Conservation (phyloP, 2,888 invertebrate genomes). For the Agrochola circellaris region DNA sequence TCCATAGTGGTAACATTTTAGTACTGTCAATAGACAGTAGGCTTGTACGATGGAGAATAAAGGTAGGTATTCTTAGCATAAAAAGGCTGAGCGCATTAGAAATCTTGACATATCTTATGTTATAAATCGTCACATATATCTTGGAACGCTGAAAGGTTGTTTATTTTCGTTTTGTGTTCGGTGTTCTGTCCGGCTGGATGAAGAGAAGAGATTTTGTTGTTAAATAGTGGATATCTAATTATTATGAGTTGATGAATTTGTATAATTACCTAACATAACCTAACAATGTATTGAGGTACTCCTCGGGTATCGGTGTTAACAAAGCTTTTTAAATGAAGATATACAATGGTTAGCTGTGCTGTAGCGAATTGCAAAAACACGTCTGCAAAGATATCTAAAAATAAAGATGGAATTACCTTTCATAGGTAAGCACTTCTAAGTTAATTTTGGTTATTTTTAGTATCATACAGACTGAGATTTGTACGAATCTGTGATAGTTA, state of each 20-base stretch:
- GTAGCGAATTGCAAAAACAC: constrained; percentile 82
- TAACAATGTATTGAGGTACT: neutral
- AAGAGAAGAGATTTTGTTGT: neutral
- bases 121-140: neutral
- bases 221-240: neutral
- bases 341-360: constrained; percentile 83
- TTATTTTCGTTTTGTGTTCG: constrained; percentile 35
- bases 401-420: constrained; percentile 84
- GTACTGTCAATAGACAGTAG: too few relatives aligned
- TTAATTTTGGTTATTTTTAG: neutral
- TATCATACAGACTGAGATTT: neutral
- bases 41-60: neutral
- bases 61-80: constrained; percentile 16
- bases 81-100: rapidly evolving
- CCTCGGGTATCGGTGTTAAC: neutral
- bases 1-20: constrained; percentile 30
- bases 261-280: neutral
- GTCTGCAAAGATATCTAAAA: constrained; percentile 83
- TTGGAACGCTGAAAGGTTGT: constrained; percentile 25
- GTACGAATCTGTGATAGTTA: neutral
- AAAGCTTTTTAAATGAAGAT: constrained; percentile 12
- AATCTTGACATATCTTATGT: constrained; percentile 13
- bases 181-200: neutral
- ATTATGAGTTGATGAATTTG: neutral
- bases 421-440: constrained; percentile 77